Evolutionary conservation across 2,797 vertebrate genomes (phyloP), one percentile per base, ranked within the genome.

Genomic region (Menidia menidia): DNA sequence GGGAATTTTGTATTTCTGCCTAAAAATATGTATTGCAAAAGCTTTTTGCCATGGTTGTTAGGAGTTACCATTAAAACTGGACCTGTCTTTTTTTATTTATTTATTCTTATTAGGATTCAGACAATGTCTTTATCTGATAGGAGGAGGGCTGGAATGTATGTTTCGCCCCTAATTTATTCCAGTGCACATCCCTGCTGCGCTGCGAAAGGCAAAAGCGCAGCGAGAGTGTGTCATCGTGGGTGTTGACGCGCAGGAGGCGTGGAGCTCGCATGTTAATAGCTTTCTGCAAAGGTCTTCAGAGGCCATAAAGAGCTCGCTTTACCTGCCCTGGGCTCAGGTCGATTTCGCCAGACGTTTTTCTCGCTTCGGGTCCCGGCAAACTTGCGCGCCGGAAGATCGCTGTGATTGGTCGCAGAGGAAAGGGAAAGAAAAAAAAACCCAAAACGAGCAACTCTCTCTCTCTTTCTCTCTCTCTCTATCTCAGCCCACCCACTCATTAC

Each of bases 401-500:
- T 82, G 50, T 84, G 84, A 88, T 89, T 89, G 78, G 85, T 80
- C 88, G 71, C 69, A 16, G 56, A 19, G 35, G 13, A n/a, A 18
- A 31, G 3, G 43, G 41, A 5, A 10, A n/a, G n/a, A n/a, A 2
- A 25, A 25, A 25, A 25, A 25, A 25, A 1, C 25, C 25, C 25
- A 25, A 25, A 25, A 25, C 25, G 25, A 25, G 25, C 25, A 25
- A 9, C 47, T 48, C 47, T 18, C 47, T 48, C 15, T 44, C 25
- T 25, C 25, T 25, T 2, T 25, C 25, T 25, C 25, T 25, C 25
- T 25, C 25, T 25, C 25, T 25, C 75, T 25, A 51, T 4, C 4
- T 69, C 55, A 80, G 81, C 93, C 94, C 90, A 86, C 93, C 93
- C 93, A 92, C 92, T 80, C 45, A 54, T 75, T 68, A 71, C 86